phyloP scores from a whole-genome alignment of 2,797 vertebrate genomes.

The Microctenopoma steveboyesi region DNA sequence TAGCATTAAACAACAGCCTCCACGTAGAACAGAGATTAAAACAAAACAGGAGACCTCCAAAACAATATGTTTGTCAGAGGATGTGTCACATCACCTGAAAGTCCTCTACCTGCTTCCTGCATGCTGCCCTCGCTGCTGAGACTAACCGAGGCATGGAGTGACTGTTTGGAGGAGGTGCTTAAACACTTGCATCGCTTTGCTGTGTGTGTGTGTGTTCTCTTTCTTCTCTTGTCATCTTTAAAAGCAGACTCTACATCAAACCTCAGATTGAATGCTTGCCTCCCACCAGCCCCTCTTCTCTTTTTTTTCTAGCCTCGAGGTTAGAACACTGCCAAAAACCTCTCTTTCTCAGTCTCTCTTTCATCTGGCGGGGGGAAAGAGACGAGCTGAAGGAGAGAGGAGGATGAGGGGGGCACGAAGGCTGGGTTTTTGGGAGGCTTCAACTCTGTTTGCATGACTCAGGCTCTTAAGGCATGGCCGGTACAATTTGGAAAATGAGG shows the following conservation, averaged over 20 bases:
- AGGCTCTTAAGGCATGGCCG: slow-evolving; percentile 22
- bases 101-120: slow-evolving; percentile 64
- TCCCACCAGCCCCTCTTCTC: slow-evolving; percentile 13
- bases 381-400: slow-evolving; percentile 27
- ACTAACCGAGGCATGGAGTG: slow-evolving; percentile 61
- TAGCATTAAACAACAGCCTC: neutral
- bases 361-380: slow-evolving; percentile 64
- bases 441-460: slow-evolving; percentile 44
- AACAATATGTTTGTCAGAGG: slow-evolving; percentile 43
- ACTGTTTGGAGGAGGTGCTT: slow-evolving; percentile 18
- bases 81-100: slow-evolving; percentile 37
- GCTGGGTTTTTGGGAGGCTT: slow-evolving; percentile 54
- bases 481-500: slow-evolving; percentile 36
- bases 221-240: slow-evolving; percentile 51
- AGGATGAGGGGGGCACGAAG: slow-evolving; percentile 4
- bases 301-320: slow-evolving; percentile 23
- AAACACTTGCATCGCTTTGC: slow-evolving; percentile 35
- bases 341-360: slow-evolving; percentile 55
- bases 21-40: too few relatives aligned
- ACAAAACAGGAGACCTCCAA: slow-evolving; percentile 19
- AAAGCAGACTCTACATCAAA: slow-evolving; percentile 84
- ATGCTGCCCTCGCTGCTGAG: slow-evolving; percentile 72
- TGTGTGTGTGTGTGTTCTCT: slow-evolving; percentile 11
- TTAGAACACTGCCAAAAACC: slow-evolving; percentile 47
- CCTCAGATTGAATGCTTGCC: slow-evolving; percentile 64